A percentile compares a stretch with the other conserved stretches of the same genome.
These are phyloP conservation scores for Silurus meridionalis DNA, from an alignment of 2,113 vertebrate species.

Conservation along the genomic window DNA sequence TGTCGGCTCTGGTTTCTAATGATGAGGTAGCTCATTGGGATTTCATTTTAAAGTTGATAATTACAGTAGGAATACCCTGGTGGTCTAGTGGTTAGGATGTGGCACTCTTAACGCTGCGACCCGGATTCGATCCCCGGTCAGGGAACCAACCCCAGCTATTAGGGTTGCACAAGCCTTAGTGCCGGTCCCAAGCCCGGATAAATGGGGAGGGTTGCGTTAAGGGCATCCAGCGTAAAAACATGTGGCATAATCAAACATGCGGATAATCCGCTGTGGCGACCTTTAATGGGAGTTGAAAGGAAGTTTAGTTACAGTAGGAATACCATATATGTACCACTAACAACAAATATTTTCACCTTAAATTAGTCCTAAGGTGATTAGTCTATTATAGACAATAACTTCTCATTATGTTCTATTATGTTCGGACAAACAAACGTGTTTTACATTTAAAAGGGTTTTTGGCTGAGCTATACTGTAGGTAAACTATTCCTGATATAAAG, in stretches of 20 bases:
- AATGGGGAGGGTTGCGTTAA: too few species aligned
- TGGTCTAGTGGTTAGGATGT: too few species aligned
- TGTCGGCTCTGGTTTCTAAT: conserved; percentile 43
- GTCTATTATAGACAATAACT: background rate
- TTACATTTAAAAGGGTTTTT: background rate
- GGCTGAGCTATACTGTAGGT: background rate
- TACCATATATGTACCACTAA: background rate
- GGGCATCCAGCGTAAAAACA: too few species aligned
- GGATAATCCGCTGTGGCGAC: too few species aligned
- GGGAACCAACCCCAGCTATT: too few species aligned
- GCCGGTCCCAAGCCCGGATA: too few species aligned
- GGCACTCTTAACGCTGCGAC: too few species aligned
- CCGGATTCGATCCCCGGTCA: too few species aligned
- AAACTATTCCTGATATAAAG: background rate
- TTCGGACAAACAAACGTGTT: background rate
- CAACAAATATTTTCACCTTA: background rate
- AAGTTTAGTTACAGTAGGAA: background rate
- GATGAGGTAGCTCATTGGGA: too few species aligned
- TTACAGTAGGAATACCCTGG: background rate
- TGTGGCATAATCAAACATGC: too few species aligned
- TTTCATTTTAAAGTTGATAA: conserved; percentile 12
- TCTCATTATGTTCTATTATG: background rate
- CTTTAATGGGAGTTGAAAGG: too few species aligned
- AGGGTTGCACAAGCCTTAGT: too few species aligned
- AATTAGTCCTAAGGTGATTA: background rate